phyloP scores from a whole-genome alignment of 2,113 vertebrate species.

The Nipponia nippon region DNA sequence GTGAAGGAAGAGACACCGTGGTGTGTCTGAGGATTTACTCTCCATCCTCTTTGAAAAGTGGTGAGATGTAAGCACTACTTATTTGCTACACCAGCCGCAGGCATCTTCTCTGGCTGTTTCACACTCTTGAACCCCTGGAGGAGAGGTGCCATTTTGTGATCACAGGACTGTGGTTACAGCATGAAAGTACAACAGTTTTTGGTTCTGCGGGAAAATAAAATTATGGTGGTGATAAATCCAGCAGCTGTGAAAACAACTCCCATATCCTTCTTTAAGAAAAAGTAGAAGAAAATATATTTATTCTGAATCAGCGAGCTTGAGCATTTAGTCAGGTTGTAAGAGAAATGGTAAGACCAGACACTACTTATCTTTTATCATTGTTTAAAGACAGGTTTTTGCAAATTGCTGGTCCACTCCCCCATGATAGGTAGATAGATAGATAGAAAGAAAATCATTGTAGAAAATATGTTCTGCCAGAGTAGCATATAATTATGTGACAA shows the following conservation, averaged over 20 bases:
- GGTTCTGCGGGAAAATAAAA: background rate
- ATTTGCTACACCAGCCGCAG: background rate
- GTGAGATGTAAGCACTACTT: background rate
- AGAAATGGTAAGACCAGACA: background rate
- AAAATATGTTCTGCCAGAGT: background rate
- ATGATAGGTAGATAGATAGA: background rate
- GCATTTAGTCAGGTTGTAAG: background rate
- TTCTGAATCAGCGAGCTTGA: background rate
- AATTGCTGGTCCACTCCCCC: background rate
- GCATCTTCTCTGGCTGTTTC: background rate
- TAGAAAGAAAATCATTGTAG: background rate
- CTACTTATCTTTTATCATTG: background rate
- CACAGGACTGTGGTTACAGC: background rate
- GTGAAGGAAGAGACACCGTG: background rate
- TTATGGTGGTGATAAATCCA: background rate
- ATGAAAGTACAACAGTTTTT: background rate
- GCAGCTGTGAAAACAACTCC: background rate
- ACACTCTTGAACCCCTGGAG: background rate
- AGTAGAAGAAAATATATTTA: background rate
- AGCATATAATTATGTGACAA: constrained; percentile 35
- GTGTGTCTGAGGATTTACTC: background rate
- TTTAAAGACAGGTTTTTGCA: constrained; percentile 13
- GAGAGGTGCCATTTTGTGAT: background rate
- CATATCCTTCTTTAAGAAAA: background rate
- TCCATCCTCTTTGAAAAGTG: background rate